Base-by-base conservation (phyloP, 2,888 invertebrate genomes). In the Hypolimnas misippus region DNA sequence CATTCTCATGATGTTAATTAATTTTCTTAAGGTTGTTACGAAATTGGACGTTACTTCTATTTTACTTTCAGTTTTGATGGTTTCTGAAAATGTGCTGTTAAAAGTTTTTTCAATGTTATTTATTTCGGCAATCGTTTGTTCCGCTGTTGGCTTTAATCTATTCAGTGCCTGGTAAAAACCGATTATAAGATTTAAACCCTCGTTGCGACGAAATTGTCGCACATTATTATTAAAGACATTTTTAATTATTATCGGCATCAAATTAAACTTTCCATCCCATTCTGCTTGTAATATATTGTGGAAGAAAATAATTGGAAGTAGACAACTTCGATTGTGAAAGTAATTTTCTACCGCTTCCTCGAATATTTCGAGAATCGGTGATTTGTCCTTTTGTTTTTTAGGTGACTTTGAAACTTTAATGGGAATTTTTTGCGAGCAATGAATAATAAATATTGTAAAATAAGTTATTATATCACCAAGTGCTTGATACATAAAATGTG, bases 171-270 rank as follows among this genome's bases (percentile, higher is more conserved):
- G 89, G 78, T 95, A 96, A 69, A 96, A 94, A 2, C 93, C 87
- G n/a, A 89, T 86, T 50, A 96, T 77, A 62, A 96, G 83, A 74
- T 95, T 95, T 1, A 95, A 74, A 0, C 95, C 95, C 84, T 96
- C 96, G 66, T 93, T 94, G 46, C 94, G 93, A 21, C 95, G 90
- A 73, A 94, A 96, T 31, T 94, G 93, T 65, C 95, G 90, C 2
- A 95, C 93, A 17, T 92, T 90, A 16, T 84, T 79, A 57, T 93
- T 92, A 65, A 96, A 94, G 57, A 94, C 89, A 74, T 93, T 94
- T 21, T 93, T 87, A n/a, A 94, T 86, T 55, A 96, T 77, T 54
- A 93, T 75, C 0, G 93, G 91, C 2, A 94, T 87, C 53, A 96
- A 84, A 49, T 89, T 82, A 82, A 94, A 94, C 70, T 93, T 94